A percentile compares a stretch with the other conserved stretches of the same genome.
These are phyloP conservation scores for Leiothrix lutea DNA, from an alignment of 2,113 vertebrate genomes.

Conservation along the genomic window DNA sequence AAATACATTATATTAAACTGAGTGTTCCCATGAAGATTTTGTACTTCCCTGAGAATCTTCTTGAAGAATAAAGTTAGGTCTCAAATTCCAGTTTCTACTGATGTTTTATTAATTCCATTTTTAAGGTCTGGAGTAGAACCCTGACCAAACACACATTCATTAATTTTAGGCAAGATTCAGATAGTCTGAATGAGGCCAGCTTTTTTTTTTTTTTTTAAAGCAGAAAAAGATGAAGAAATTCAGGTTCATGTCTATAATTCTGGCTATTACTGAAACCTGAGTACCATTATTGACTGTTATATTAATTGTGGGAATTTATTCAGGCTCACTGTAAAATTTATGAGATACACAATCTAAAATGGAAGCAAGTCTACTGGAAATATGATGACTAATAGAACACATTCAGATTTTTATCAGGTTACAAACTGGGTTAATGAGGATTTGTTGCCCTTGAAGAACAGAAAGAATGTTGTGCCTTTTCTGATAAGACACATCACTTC, in stretches of 20 bases:
- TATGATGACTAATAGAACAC: background rate
- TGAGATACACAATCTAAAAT: background rate
- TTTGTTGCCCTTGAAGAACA: background rate
- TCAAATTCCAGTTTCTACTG: background rate
- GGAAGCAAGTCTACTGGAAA: background rate
- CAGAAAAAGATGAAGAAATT: background rate
- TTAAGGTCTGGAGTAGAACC: background rate
- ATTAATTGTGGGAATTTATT: background rate
- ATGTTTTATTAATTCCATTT: background rate
- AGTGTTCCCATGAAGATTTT: background rate
- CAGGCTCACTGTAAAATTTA: background rate
- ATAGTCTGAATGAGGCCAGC: background rate
- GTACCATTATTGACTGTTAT: background rate
- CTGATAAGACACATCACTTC: background rate
- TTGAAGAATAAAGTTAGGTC: background rate
- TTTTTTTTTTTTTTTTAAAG: background rate
- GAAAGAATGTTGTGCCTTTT: background rate
- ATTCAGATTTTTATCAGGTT: background rate
- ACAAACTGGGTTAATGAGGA: background rate
- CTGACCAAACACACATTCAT: background rate
- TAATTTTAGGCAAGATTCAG: background rate
- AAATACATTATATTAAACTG: background rate
- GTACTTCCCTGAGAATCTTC: background rate
- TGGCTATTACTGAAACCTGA: background rate
- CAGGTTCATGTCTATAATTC: background rate